phyloP scores from a whole-genome alignment of 1,140 invertebrate genomes.

The Rhyacophila brunnea region DNA sequence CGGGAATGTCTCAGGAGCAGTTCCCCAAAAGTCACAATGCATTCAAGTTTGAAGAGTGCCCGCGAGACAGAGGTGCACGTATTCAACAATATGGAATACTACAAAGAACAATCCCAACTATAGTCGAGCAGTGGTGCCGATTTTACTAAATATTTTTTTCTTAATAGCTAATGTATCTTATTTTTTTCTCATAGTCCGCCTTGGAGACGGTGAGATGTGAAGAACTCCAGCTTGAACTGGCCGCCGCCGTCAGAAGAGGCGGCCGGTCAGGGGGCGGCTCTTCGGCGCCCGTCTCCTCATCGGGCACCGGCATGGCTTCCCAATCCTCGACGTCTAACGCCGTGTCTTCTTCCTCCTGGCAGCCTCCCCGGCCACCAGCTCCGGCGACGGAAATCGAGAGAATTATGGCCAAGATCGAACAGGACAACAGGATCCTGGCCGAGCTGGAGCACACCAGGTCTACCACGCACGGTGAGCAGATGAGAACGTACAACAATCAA shows the following conservation, averaged over 20 bases:
- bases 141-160: too few species aligned
- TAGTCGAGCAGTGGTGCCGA: too few species aligned
- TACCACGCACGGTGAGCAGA: conserved; percentile 48
- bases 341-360: conserved; percentile 40
- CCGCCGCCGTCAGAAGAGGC: conserved; percentile 52
- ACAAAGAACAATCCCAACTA: too few species aligned
- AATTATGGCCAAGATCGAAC: conserved; percentile 93
- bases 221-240: conserved; percentile 83
- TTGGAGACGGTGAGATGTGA: conserved; percentile 86
- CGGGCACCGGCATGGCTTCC: conserved; percentile 41
- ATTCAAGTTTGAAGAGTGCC: too few species aligned
- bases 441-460: conserved; percentile 81
- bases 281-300: conserved; percentile 36
- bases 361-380: conserved; percentile 56
- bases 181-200: conserved; percentile 67
- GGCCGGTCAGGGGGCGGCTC: conserved; percentile 40
- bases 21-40: too few species aligned
- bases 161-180: too few species aligned
- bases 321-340: conserved; percentile 39
- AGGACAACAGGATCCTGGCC: conserved; percentile 81
- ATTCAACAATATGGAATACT: too few species aligned
- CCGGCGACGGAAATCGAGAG: conserved; percentile 84
- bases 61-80: too few species aligned
- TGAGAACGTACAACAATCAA: too few species aligned
- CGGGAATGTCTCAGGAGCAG: too few species aligned